These are phyloP conservation scores for Neotoma lepida DNA, from an alignment of 2,113 vertebrate genomes.

Conservation along the genomic window DNA sequence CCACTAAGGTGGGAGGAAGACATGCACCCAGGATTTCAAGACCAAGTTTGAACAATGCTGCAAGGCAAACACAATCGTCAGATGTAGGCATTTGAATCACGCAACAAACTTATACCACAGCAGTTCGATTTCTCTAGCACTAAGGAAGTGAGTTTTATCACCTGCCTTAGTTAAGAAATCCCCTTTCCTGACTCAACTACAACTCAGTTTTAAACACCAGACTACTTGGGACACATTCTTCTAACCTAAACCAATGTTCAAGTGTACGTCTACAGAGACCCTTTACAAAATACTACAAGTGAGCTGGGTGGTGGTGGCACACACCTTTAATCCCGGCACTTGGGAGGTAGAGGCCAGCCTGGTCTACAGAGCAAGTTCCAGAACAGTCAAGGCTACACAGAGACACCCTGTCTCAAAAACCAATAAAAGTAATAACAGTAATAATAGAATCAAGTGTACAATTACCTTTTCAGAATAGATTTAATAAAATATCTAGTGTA, in stretches of 20 bases:
- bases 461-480: conserved; percentile 66
- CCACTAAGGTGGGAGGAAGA: background rate
- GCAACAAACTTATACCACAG: background rate
- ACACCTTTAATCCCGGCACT: background rate
- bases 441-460: background rate
- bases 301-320: background rate
- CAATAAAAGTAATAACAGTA: background rate
- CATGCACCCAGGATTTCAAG: background rate
- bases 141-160: background rate
- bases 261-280: background rate
- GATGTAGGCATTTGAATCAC: background rate
- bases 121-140: background rate
- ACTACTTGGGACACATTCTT: background rate
- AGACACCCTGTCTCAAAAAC: background rate
- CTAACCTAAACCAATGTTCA: background rate
- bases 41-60: background rate
- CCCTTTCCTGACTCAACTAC: conserved; percentile 39
- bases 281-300: conserved; percentile 27
- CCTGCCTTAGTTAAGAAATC: conserved; percentile 42
- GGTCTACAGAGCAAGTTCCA: background rate
- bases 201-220: conserved; percentile 26
- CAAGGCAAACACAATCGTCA: background rate
- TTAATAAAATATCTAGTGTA: conserved; percentile 55
- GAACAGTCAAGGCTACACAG: background rate
- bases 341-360: background rate